Percentiles rank a stretch among this genome's conserved stretches.
These are phyloP conservation scores for Trachelus stipa DNA, from an alignment of 2,888 invertebrate genomes.

Conservation along the genomic window DNA sequence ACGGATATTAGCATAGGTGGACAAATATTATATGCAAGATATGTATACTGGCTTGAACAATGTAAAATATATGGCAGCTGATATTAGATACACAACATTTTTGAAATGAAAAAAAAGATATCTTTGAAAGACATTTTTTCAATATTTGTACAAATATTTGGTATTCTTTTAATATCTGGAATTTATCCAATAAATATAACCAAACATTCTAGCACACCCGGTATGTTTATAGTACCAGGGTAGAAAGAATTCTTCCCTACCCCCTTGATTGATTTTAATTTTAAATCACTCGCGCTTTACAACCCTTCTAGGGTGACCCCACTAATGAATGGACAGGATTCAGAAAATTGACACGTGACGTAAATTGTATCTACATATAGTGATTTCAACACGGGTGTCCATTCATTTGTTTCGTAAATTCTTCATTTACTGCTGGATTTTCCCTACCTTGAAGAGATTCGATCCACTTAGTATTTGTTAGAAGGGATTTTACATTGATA, in stretches of 20 bases:
- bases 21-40: not conserved
- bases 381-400: too few relatives aligned
- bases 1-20: not conserved
- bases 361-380: too few relatives aligned
- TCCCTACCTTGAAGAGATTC: not conserved
- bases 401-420: too few relatives aligned
- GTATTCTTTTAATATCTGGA: not conserved
- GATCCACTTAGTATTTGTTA: not conserved
- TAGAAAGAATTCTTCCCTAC: not conserved
- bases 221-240: not conserved
- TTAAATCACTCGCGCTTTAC: not conserved
- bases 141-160: not conserved
- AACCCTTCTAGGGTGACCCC: not conserved
- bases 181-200: not conserved
- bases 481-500: not conserved
- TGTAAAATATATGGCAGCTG: not conserved
- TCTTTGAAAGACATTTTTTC: not conserved
- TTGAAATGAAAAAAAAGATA: not conserved
- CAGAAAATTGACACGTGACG: too few relatives aligned
- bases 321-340: too few relatives aligned
- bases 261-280: not conserved
- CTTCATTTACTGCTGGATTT: too few relatives aligned
- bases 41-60: not conserved
- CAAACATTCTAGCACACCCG: not conserved
- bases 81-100: too few relatives aligned